phyloP scores from a whole-genome alignment of 1,140 invertebrate species.

The Onthophagus taurus region DNA sequence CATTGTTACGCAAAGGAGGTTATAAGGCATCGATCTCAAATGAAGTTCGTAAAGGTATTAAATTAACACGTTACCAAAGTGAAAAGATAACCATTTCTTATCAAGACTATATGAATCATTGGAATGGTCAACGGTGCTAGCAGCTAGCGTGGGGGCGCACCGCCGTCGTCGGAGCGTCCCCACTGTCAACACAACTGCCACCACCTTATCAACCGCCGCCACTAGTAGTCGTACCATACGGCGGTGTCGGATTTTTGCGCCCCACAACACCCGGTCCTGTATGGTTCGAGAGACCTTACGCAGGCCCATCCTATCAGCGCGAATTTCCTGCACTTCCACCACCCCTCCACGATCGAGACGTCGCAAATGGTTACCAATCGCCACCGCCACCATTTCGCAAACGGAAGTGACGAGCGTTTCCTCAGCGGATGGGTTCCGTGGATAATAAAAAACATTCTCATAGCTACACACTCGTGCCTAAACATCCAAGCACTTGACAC shows the following conservation, averaged over 20 bases:
- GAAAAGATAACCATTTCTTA: conserved; percentile 78
- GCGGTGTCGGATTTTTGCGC: conserved; percentile 13
- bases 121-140: conserved; percentile 51
- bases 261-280: conserved; percentile 18
- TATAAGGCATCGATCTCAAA: conserved; percentile 86
- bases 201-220: conserved; percentile 19
- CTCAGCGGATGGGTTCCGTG: too few relatives aligned
- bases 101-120: conserved; percentile 65
- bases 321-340: conserved; percentile 21
- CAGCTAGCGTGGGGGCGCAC: conserved; percentile 40
- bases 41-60: conserved; percentile 77
- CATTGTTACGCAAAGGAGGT: conserved; percentile 91
- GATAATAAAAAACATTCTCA: conserved; percentile 15
- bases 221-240: conserved; percentile 30
- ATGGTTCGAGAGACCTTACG: conserved; percentile 31
- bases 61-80: conserved; percentile 90
- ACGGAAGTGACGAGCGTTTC: conserved; percentile 28
- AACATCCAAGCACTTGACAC: conserved; percentile 11
- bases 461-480: conserved; percentile 12
- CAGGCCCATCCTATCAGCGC: conserved; percentile 26
- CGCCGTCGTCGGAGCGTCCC: conserved; percentile 18
- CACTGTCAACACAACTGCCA: conserved; percentile 19
- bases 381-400: conserved; percentile 27
- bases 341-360: background rate
- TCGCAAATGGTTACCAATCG: conserved; percentile 21